Evolutionary conservation across 1,140 invertebrate genomes (phyloP), one percentile per base, ranked within the genome.

Genomic region (Drosophila subobscura): DNA sequence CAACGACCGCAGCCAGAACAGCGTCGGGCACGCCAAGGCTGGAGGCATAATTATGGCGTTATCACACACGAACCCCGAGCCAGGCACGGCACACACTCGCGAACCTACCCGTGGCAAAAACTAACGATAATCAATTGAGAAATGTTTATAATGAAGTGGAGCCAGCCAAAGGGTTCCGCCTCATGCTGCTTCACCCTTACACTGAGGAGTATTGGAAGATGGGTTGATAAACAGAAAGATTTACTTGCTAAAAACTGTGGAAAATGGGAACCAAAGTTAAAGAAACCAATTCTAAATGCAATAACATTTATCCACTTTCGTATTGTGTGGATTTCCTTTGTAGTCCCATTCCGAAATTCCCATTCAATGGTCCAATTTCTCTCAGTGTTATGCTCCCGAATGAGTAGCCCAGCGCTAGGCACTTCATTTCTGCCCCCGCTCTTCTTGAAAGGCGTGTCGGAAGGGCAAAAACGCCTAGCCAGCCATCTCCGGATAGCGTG

Each of bases 121-220:
- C 77, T 86, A 86, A 86, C 81, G 81, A 85, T 85, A 86, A 85
- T 85, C 81, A 85, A 85, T 85, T 85, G 81, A 85, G 81, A 85
- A 85, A 86, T 86, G 81, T 86, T 80, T 86, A 85, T 86, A 85
- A 85, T 86, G 81, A 85, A 85, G 81, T 86, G 81, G 81, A 49
- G 73, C 83, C 83, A 57, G 65, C 68, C 73, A 71, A 71, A 74
- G 77, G 59, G 59, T 73, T 73, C 46, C 22, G 37, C 53, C 40
- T 41, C 54, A 47, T 23, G 49, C 3, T 8, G 10, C 14, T 40
- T 23, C 33, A 20, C 42, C 22, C 33, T 5, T 44, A 44, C 68
- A 73, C 53, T 74, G 40, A 3, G 27, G n/a, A 45, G 2, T 3
- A 20, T 37, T 44, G 12, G 3, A 12, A 3, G 33, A 37, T 4